Percentiles rank a stretch among this genome's conserved stretches.
Conservation (phyloP, 2,888 invertebrate species). For the Cosmopolites sordidus region DNA sequence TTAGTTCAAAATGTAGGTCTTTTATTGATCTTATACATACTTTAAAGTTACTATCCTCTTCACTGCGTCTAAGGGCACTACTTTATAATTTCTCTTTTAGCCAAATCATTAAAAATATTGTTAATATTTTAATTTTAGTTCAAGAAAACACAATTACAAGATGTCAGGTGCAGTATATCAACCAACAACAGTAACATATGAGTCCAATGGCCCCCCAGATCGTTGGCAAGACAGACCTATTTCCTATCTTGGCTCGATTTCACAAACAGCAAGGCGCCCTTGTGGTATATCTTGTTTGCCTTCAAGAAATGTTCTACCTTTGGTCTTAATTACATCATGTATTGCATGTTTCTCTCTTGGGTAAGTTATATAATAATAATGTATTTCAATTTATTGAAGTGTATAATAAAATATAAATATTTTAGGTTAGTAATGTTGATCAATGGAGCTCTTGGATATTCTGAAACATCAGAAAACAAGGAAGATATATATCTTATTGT, state of each 20-base stretch:
- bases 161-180: slow-evolving; percentile 66
- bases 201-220: slow-evolving; percentile 47
- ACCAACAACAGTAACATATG: slow-evolving; percentile 74
- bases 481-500: slow-evolving; percentile 48
- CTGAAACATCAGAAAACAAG: slow-evolving; percentile 45
- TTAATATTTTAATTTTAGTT: slow-evolving; percentile 10
- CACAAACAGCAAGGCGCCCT: slow-evolving; percentile 55
- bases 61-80: too few relatives aligned
- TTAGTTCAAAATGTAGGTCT: slow-evolving; percentile 6
- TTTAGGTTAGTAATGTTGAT: slow-evolving; percentile 59
- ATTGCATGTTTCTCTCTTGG: slow-evolving; percentile 42
- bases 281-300: slow-evolving; percentile 52
- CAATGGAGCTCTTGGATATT: slow-evolving; percentile 60
- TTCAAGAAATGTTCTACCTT: slow-evolving; percentile 39
- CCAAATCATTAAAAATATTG: too few relatives aligned
- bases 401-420: slow-evolving; percentile 26
- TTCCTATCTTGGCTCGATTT: slow-evolving; percentile 50
- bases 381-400: not conserved
- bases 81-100: too few relatives aligned
- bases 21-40: slow-evolving; percentile 4
- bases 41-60: not conserved
- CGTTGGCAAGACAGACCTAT: slow-evolving; percentile 46
- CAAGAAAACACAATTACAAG: slow-evolving; percentile 22
- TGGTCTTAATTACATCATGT: slow-evolving; percentile 42
- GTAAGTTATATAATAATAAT: slow-evolving; percentile 31